These are phyloP conservation scores for Lottia scabra DNA, from an alignment of 2,888 invertebrate genomes.

Conservation along the genomic window DNA sequence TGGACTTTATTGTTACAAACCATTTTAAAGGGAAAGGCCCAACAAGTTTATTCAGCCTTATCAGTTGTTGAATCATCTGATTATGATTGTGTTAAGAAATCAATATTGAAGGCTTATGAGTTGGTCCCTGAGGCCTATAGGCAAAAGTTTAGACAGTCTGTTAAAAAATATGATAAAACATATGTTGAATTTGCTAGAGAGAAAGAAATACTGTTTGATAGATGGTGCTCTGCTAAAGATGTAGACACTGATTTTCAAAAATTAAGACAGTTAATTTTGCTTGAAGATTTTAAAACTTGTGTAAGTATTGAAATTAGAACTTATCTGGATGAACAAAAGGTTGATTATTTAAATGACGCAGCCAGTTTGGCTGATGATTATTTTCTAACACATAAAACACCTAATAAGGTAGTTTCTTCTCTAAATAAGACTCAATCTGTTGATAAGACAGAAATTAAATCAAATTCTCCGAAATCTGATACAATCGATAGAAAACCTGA, in stretches of 20 bases:
- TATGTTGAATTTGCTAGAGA: slow-evolving; percentile 31
- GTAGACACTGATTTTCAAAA: slow-evolving; percentile 8
- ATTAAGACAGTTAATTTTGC: slow-evolving; percentile 14
- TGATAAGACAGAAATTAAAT: no score
- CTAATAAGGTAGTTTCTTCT: neutral
- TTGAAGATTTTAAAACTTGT: slow-evolving; percentile 21
- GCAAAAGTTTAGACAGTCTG: slow-evolving; percentile 28
- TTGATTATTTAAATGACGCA: slow-evolving; percentile 8
- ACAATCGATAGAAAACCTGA: no score
- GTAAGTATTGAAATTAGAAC: slow-evolving; percentile 15
- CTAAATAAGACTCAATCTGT: no score
- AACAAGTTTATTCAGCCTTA: slow-evolving; percentile 8
- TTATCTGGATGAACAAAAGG: slow-evolving; percentile 19
- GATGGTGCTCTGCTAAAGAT: slow-evolving; percentile 6
- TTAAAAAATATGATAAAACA: slow-evolving; percentile 23
- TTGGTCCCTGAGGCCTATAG: slow-evolving; percentile 34
- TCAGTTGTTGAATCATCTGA: slow-evolving; percentile 15
- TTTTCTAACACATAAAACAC: neutral
- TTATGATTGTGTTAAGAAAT: slow-evolving; percentile 28
- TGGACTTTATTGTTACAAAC: no score
- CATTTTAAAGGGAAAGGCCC: no score
- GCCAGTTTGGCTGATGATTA: slow-evolving; percentile 22
- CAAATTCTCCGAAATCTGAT: no score
- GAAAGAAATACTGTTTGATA: slow-evolving; percentile 21
- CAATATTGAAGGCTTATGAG: no score